A percentile compares a stretch with the other conserved stretches of the same genome.
phyloP scores from a whole-genome alignment of 2,888 invertebrate genomes.

The Eupithecia subfuscata region DNA sequence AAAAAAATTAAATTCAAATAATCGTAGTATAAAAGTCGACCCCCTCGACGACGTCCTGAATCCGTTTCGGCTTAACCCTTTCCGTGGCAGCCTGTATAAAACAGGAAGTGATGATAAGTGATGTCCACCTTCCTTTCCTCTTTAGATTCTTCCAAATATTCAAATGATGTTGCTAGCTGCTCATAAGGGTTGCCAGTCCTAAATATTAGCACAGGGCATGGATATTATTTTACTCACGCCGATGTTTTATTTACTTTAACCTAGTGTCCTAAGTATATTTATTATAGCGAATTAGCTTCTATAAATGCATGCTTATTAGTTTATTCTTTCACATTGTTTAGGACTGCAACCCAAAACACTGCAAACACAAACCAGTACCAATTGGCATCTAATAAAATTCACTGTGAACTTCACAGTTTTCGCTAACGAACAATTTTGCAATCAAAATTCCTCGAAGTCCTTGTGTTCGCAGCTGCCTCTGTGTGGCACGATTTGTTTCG shows the following conservation, averaged over 20 bases:
- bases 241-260: neutral
- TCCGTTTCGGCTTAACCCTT: no score
- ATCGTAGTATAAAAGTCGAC: no score
- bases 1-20: no score
- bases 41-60: no score
- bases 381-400: slow-evolving; percentile 11
- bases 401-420: neutral
- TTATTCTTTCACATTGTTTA: slow-evolving; percentile 34
- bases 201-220: slow-evolving; percentile 27
- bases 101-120: neutral
- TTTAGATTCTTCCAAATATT: neutral
- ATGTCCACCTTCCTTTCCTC: neutral
- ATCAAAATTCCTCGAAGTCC: slow-evolving; percentile 5
- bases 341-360: slow-evolving; percentile 73
- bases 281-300: slow-evolving; percentile 1
- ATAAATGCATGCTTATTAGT: slow-evolving; percentile 38
- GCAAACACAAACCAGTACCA: slow-evolving; percentile 67
- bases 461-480: slow-evolving; percentile 76
- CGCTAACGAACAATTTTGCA: neutral
- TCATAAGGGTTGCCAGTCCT: slow-evolving; percentile 65
- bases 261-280: slow-evolving; percentile 3
- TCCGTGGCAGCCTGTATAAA: neutral
- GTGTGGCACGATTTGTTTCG: slow-evolving; percentile 63
- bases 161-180: slow-evolving; percentile 34
- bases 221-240: slow-evolving; percentile 4